phyloP scores from a whole-genome alignment of 2,113 vertebrate genomes.

The Notechis scutatus region DNA sequence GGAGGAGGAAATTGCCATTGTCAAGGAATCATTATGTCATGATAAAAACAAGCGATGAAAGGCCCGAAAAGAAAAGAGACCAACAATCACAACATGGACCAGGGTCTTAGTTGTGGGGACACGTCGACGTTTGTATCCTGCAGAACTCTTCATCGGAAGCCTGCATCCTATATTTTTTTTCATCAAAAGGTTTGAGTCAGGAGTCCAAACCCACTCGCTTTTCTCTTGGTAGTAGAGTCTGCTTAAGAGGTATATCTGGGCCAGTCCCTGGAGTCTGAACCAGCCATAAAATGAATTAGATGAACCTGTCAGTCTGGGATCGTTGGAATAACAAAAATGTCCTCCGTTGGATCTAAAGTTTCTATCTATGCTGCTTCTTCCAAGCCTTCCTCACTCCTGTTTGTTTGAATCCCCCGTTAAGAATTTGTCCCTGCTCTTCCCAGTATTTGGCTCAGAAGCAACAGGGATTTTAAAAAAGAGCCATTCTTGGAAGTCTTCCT shows the following conservation, averaged over 20 bases:
- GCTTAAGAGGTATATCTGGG: not conserved
- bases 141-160: not conserved
- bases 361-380: not conserved
- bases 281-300: not conserved
- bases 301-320: not conserved
- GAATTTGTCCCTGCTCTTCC: not conserved
- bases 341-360: not conserved
- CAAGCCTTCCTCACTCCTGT: not conserved
- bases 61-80: not conserved
- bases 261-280: not conserved
- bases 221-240: not conserved
- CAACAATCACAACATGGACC: not conserved
- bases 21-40: not conserved
- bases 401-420: not conserved
- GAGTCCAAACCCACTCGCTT: not conserved
- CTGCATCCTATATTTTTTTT: not conserved
- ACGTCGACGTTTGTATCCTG: not conserved
- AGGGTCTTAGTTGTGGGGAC: not conserved
- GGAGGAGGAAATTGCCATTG: not conserved
- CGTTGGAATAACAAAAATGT: not conserved
- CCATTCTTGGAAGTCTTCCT: not conserved
- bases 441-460: not conserved
- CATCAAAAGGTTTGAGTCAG: not conserved
- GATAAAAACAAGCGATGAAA: not conserved
- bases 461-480: not conserved